Base-by-base conservation (phyloP, 1,140 invertebrate species). In the Myzus persicae region DNA sequence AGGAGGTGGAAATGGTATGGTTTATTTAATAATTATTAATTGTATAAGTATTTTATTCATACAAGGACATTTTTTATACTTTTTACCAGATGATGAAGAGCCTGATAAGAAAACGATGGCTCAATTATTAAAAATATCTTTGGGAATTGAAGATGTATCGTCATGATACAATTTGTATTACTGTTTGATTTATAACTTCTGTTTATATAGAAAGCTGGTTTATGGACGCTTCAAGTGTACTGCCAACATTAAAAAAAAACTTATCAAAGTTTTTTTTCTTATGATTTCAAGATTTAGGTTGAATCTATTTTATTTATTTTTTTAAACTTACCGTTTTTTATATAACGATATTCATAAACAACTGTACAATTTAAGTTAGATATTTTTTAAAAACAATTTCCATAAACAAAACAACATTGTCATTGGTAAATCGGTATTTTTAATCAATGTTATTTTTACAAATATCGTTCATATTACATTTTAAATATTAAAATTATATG, bases 1-100 rank as follows among this genome's bases (percentile, higher is more conserved):
- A 54, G 88, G 91, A 96, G 96, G 11, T 96, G 94, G 95, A 94
- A 97, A 97, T 9, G 91, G 91, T 93, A 93, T 38, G 2, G 4
- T 40, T 81, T 95, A 51, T 89, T 40, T 36, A 8, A 22, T 44
- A 44, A 44, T 44, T 44, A n/a, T n/a, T 44, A 85, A 48, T 36
- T 48, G 0, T 44, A n/a, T 44, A 42, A 42, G 26, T 85, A n/a
- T 36, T 44, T 38, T 24, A 48, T 31, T 93, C 42, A 22, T 93
- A n/a, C 11, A 44, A 26, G 6, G 51, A 82, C 36, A 38, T 22
- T 81, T 82, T 85, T 42, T 87, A 59, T 84, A 1, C 81, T 54
- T 82, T 88, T 38, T 59, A 81, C 82, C 67, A 93, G 94, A 94
- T 51, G 94, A 94, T 6, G 94, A 94, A 91, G 54, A 91, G 42